Evolutionary conservation across 2,888 invertebrate genomes (phyloP), one percentile per base, ranked within the genome.

Genomic region (Lasioglossum zephyrum): DNA sequence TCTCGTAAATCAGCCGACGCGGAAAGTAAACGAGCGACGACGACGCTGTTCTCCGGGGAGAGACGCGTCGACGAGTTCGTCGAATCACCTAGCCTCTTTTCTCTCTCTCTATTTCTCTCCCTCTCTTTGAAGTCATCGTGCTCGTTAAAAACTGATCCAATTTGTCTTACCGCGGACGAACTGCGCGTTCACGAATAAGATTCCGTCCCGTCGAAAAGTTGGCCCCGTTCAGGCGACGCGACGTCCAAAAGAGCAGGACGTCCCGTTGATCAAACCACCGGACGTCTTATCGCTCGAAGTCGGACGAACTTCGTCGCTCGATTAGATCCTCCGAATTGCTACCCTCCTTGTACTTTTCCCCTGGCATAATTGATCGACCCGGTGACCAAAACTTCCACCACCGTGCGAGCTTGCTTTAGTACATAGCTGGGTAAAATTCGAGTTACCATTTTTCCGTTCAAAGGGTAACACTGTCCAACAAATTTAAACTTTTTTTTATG

Each of bases 121-220:
- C 57, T 57, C 57, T 11, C 73, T 79, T 70, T 22, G 73, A 72
- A 86, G 86, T 89, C 82, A 77, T 86, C 82, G 82, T 57, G 79
- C 87, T 90, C 90, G 85, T 91, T 90, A 89, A 90, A 91, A 90
- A 87, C 84, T 86, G 77, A 89, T 90, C 86, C 84, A 91, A 90
- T 89, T 87, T 89, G 85, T 91, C 89, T 85, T 66, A 81, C 75
- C 81, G 70, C 49, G 69, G 53, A 73, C 70, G 70, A 84, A 79
- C 80, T 70, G 73, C 49, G 60, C 49, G 26, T 26, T 18, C 75
- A 22, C 79, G 66, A 66, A 76, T 44, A 77, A 78, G 74, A 39
- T 36, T 39, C 74, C 31, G 81, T 73, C 78, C 74, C n/a, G 81
- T 76, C 78, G 80, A 81, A 81, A 63, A 85, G 31, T 81, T 86